These are phyloP conservation scores for Thunnus thynnus DNA, from an alignment of 2,113 vertebrate species.

Conservation along the genomic window DNA sequence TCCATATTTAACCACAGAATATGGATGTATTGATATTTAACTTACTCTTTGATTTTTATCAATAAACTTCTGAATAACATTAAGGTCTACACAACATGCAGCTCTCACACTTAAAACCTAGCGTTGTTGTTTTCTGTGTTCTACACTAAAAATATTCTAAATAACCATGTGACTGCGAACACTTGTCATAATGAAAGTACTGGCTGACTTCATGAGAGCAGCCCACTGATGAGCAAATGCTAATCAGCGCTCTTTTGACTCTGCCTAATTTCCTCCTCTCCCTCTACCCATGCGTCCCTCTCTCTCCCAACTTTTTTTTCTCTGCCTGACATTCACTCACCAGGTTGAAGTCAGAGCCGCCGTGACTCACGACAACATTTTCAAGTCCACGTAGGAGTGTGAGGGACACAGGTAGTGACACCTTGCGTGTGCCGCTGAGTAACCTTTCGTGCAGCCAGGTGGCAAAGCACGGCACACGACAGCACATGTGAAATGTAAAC, in stretches of 20 bases:
- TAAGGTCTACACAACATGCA: slow-evolving; percentile 3
- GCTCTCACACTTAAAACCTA: not conserved
- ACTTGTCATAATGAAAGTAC: slow-evolving; percentile 64
- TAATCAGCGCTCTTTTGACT: slow-evolving; percentile 71
- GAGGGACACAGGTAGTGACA: slow-evolving; percentile 50
- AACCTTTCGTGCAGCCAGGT: slow-evolving; percentile 3
- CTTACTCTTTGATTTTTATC: not conserved
- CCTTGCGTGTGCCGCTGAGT: slow-evolving; percentile 9
- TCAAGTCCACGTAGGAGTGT: slow-evolving; percentile 28
- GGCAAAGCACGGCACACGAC: slow-evolving; percentile 7
- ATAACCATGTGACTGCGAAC: slow-evolving; percentile 52
- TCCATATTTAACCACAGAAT: slow-evolving; percentile 6
- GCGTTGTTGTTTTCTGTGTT: slow-evolving; percentile 35
- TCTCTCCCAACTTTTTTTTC: slow-evolving; percentile 10
- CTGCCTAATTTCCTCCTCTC: slow-evolving; percentile 58
- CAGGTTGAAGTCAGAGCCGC: slow-evolving; percentile 41
- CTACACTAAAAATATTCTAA: slow-evolving; percentile 62
- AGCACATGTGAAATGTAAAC: slow-evolving; percentile 46
- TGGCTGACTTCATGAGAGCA: slow-evolving; percentile 58
- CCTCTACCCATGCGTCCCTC: slow-evolving; percentile 25
- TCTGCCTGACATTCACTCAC: slow-evolving; percentile 38
- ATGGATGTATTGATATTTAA: not conserved
- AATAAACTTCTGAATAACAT: not conserved
- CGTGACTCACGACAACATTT: slow-evolving; percentile 48
- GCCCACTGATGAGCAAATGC: slow-evolving; percentile 65